phyloP scores from a whole-genome alignment of 2,888 invertebrate genomes.

The Meandrusa payeni region DNA sequence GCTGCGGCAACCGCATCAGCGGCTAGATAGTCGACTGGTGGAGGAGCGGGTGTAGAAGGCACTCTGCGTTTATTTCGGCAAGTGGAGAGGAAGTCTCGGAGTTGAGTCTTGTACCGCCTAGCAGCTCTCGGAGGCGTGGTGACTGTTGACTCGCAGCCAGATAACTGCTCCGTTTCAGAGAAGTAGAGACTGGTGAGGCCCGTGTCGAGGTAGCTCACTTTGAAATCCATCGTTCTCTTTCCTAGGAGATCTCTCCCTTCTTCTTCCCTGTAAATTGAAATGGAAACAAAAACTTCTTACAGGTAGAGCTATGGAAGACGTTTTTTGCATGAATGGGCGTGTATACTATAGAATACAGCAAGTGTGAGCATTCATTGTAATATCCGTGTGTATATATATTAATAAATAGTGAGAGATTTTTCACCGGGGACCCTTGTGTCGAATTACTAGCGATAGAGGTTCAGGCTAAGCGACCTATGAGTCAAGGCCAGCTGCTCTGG shows the following conservation, averaged over 20 bases:
- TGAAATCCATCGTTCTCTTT: slow-evolving; percentile 99
- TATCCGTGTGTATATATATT: too few relatives aligned
- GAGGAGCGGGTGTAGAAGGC: slow-evolving; percentile 79
- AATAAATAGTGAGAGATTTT: too few relatives aligned
- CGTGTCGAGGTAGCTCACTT: slow-evolving; percentile 97
- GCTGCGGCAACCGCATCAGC: slow-evolving; percentile 87
- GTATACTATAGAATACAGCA: too few relatives aligned
- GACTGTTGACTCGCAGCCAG: slow-evolving; percentile 82
- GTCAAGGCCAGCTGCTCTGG: too few relatives aligned
- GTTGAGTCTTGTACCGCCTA: slow-evolving; percentile 95
- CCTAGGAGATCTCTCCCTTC: slow-evolving; percentile 98
- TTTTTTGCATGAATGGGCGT: too few relatives aligned
- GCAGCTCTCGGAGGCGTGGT: slow-evolving; percentile 89
- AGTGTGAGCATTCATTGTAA: too few relatives aligned
- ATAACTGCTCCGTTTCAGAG: slow-evolving; percentile 90
- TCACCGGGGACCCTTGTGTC: too few relatives aligned
- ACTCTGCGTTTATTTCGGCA: slow-evolving; percentile 90
- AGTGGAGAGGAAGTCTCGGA: slow-evolving; percentile 95
- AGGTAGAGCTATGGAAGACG: too few relatives aligned
- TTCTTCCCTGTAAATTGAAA: slow-evolving; percentile 90
- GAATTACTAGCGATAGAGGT: too few relatives aligned
- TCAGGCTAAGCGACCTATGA: too few relatives aligned
- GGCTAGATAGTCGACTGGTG: slow-evolving; percentile 85
- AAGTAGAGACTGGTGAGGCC: slow-evolving; percentile 95
- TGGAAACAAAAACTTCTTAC: slow-evolving; percentile 14